phyloP scores from a whole-genome alignment of 64 coral and sea anemone genomes.

The Montipora cactus region DNA sequence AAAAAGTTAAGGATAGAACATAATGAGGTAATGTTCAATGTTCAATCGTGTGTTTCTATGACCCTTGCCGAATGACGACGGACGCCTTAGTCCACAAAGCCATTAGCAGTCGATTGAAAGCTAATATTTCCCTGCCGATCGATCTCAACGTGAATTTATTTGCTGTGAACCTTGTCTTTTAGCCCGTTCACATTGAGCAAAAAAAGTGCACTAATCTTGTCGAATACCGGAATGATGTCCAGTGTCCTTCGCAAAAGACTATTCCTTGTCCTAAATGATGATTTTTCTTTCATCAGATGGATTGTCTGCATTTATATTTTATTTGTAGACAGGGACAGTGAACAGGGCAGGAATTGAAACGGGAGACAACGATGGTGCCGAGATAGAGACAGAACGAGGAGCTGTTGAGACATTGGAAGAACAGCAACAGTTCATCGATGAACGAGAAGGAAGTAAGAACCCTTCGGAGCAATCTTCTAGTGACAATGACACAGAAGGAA shows the following conservation, averaged over 20 bases:
- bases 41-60: not conserved
- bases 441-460: constrained; percentile 13
- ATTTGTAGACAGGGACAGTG: not conserved
- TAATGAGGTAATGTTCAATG: not conserved
- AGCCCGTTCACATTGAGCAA: no score
- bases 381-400: not conserved
- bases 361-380: no score
- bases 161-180: no score
- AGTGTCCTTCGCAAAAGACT: not conserved
- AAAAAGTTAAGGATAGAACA: not conserved
- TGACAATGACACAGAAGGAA: constrained; percentile 1
- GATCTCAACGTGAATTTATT: no score
- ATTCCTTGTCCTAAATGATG: not conserved
- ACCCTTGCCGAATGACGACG: no score
- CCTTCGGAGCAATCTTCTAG: no score
- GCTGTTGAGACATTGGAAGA: not conserved
- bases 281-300: not conserved
- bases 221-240: no score
- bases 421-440: not conserved
- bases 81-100: no score
- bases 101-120: no score
- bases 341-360: no score
- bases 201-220: no score
- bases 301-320: not conserved
- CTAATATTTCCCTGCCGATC: no score